These are phyloP conservation scores for Poliocrania exsul DNA, from an alignment of 2,797 vertebrate species.

Conservation along the genomic window DNA sequence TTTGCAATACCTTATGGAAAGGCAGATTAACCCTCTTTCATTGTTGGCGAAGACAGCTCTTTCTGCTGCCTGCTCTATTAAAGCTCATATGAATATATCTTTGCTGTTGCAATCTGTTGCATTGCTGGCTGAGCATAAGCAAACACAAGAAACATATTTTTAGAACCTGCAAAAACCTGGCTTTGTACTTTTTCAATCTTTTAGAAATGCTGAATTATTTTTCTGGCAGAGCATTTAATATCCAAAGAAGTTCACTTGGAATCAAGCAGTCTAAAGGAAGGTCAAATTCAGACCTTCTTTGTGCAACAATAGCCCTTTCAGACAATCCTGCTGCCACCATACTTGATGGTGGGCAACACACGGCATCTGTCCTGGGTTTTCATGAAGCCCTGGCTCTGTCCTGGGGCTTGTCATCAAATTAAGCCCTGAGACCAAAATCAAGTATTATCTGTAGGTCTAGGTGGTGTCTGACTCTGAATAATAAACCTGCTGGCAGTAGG, in stretches of 20 bases:
- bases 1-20: neutral
- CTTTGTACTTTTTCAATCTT: neutral
- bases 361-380: neutral
- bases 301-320: neutral
- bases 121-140: neutral
- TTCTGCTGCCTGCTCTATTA: neutral
- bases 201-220: neutral
- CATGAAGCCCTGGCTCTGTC: neutral
- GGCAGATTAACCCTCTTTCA: neutral
- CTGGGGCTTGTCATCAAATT: neutral
- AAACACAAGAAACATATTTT: neutral
- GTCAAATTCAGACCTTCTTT: neutral
- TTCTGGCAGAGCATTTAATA: neutral
- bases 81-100: neutral
- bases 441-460: neutral
- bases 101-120: neutral
- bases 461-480: constrained; percentile 14
- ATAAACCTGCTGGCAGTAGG: neutral
- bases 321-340: neutral
- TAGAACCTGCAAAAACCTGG: neutral
- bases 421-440: neutral
- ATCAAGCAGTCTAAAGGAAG: neutral
- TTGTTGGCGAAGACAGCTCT: neutral
- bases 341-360: neutral
- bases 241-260: neutral